Evolutionary conservation across 2,888 invertebrate species (phyloP).

Genomic region (Acronicta aceris): DNA sequence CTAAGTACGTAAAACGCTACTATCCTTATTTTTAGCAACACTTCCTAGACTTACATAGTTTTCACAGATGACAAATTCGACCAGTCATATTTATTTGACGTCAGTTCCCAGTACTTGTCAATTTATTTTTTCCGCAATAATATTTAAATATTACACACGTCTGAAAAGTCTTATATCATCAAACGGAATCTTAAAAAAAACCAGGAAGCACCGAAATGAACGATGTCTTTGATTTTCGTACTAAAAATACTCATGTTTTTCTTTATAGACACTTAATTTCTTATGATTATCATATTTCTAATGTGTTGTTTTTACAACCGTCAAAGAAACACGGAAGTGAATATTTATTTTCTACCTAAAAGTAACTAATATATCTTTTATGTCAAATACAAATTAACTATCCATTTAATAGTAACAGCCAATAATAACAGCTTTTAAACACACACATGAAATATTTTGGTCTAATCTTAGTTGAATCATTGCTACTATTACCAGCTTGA

Average conservation of each 20-base stretch:
- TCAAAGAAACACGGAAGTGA: conserved; percentile 16
- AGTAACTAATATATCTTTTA: too few relatives aligned
- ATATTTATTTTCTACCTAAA: conserved; percentile 11
- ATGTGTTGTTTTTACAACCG: conserved; percentile 11
- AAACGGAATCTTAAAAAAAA: conserved; percentile 27
- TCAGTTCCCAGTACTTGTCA: conserved; percentile 30
- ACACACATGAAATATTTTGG: background rate
- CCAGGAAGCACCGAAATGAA: conserved; percentile 28
- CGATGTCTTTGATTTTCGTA: conserved; percentile 17
- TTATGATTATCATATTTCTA: conserved; percentile 8
- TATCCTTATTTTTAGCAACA: conserved; percentile 1
- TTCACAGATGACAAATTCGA: conserved; percentile 19
- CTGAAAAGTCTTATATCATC: conserved; percentile 32
- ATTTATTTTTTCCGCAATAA: conserved; percentile 22
- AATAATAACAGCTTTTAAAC: background rate
- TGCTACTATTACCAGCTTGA: too few relatives aligned
- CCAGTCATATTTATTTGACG: conserved; percentile 15
- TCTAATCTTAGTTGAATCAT: too few relatives aligned
- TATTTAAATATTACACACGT: conserved; percentile 9
- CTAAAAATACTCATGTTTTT: conserved; percentile 7
- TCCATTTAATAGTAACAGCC: background rate
- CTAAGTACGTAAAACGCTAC: too few relatives aligned
- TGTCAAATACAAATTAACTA: background rate
- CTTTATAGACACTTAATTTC: conserved; percentile 15
- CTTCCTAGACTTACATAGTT: conserved; percentile 8